Conservation (phyloP, 2,888 invertebrate genomes). For the Calameuta pallipes region DNA sequence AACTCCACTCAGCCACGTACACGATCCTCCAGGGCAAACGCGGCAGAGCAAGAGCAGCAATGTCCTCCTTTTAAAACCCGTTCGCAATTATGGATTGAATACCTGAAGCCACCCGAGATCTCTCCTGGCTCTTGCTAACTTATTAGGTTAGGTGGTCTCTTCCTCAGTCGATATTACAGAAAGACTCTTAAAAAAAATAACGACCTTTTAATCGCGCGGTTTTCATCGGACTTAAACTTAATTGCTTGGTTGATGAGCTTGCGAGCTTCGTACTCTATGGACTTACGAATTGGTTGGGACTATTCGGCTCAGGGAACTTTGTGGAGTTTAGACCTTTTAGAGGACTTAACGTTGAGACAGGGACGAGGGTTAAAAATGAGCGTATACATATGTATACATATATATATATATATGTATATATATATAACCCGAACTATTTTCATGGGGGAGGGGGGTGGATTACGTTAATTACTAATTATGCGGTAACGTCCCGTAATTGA, state of each 20-base stretch:
- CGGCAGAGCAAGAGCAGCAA: neutral
- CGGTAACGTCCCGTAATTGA: conserved; percentile 11
- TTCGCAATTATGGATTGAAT: conserved; percentile 25
- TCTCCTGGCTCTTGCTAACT: neutral
- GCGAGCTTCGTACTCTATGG: neutral
- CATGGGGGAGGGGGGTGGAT: conserved; percentile 9
- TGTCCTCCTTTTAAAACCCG: conserved; percentile 23
- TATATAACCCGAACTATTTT: neutral
- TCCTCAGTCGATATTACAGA: neutral
- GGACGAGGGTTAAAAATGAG: neutral
- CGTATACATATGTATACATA: no score
- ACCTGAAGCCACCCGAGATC: conserved; percentile 12
- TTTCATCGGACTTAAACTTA: neutral
- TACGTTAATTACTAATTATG: conserved; percentile 24
- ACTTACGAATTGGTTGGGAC: neutral
- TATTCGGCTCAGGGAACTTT: neutral
- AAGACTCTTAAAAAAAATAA: neutral
- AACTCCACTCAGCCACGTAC: neutral
- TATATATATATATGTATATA: no score
- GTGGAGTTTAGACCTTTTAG: neutral
- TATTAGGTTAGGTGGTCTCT: neutral
- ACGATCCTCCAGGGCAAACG: neutral
- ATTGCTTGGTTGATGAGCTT: neutral
- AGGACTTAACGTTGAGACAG: neutral
- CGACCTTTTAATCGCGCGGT: neutral